A percentile compares a stretch with the other conserved stretches of the same genome.
Conservation (phyloP, 2,888 invertebrate genomes). For the Caenorhabditis parvicauda region DNA sequence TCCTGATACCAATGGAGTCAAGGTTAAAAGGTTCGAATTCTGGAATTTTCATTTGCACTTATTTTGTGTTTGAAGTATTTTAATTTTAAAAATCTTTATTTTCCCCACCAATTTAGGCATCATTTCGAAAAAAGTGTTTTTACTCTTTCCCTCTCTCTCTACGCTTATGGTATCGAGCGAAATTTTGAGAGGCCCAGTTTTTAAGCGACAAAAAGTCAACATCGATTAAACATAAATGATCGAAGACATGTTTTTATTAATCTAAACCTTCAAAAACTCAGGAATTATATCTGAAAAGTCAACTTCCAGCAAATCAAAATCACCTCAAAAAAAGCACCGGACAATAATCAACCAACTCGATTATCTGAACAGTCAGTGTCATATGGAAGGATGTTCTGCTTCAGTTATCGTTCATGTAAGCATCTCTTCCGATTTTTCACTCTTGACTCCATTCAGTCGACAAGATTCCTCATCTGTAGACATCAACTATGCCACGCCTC, state of each 20-base stretch:
- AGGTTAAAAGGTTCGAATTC: constrained; percentile 13
- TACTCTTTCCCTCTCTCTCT: too few species aligned
- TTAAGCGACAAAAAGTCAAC: too few species aligned
- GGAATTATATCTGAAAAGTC: background rate
- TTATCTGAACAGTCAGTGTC: constrained; percentile 58
- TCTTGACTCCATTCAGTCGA: constrained; percentile 37
- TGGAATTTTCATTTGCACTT: background rate
- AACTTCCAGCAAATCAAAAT: constrained; percentile 35
- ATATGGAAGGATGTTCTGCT: constrained; percentile 57
- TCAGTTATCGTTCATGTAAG: constrained; percentile 56
- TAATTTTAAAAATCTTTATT: too few species aligned
- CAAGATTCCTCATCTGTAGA: constrained; percentile 58
- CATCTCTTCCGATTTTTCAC: background rate
- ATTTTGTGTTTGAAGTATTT: too few species aligned
- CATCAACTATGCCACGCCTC: constrained; percentile 60
- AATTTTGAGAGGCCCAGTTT: background rate
- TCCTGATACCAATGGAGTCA: constrained; percentile 4
- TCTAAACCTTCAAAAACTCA: background rate
- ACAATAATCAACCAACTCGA: constrained; percentile 51
- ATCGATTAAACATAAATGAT: background rate
- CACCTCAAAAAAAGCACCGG: constrained; percentile 26
- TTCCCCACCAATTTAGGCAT: too few species aligned
- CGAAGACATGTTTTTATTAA: background rate
- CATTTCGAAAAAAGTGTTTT: too few species aligned
- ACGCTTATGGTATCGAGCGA: too few species aligned